A percentile compares a stretch with the other conserved stretches of the same genome.
Conservation (phyloP, 2,113 vertebrate species). For the Pluvianellus socialis region DNA sequence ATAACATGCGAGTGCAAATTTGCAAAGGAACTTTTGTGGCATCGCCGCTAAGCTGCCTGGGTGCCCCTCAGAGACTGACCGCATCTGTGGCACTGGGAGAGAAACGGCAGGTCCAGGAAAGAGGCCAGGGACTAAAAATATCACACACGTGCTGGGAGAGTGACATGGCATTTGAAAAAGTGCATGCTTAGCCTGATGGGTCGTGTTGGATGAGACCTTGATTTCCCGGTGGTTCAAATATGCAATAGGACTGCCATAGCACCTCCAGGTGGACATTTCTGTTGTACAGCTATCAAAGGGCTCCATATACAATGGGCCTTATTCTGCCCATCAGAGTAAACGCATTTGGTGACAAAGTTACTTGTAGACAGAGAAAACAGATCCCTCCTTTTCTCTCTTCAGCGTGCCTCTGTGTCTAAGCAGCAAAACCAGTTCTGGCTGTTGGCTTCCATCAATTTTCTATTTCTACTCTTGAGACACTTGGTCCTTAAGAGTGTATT, state of each 20-base stretch:
- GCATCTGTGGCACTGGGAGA: fast-evolving
- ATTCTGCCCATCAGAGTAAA: background rate
- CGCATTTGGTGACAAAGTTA: background rate
- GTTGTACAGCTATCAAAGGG: background rate
- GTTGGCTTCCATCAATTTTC: background rate
- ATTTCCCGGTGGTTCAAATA: background rate
- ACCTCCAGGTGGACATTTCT: background rate
- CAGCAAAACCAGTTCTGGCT: background rate
- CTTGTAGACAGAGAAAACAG: background rate
- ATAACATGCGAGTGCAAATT: background rate
- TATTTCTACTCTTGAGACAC: background rate
- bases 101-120: background rate
- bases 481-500: background rate
- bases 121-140: background rate
- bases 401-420: background rate
- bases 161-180: background rate
- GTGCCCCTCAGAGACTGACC: background rate
- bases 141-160: background rate
- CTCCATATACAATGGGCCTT: background rate
- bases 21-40: background rate
- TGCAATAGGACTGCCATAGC: background rate
- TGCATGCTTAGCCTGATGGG: background rate
- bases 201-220: background rate
- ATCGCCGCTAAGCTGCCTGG: background rate
- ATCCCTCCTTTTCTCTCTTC: background rate